Base-by-base conservation (phyloP, 2,888 invertebrate genomes). In the Mantis religiosa region DNA sequence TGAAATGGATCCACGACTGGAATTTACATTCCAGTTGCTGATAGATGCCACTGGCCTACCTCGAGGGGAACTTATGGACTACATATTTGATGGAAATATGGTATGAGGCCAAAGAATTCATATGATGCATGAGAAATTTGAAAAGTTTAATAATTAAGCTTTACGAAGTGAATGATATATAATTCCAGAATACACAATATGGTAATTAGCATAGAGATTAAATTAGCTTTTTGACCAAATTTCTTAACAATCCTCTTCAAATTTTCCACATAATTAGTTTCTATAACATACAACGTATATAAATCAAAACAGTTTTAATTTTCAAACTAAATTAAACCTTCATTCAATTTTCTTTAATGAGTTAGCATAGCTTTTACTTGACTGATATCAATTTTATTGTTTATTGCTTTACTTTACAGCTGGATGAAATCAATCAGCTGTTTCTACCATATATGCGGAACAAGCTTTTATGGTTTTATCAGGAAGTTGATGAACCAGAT, bases 1-100 rank as follows among this genome's bases (percentile, higher is more conserved):
- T 94, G 98, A 98, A 93, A 98, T 98, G 97, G 98, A 98, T 93
- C 97, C 98, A 92, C 95, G 98, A 90, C 93, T 98, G 95, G 98
- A 98, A 94, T 98, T 97, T 93, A 96, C 97, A 89, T 98, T 98
- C 94, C 98, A 98, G 92, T 95, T 98, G 87, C 94, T 98, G 91
- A 97, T 97, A 92, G 97, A 98, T 92, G 97, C 96, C 88, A 97
- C 97, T 0, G 96, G 96, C 27, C 93, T 98, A 87, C 96, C 97
- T 0, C 93, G 98, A 54, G 96, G 97, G 93, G 97, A 97, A 92
- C 96, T 98, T 90, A 98, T 98, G 97, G 97, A 98, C 93, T 96
- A 97, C 92, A 97, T 98, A 84, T 97, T 98, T 93, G 97, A 97
- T 93, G 97, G 97, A 90, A 97, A 98, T 92, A 97, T 98, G 97